Evolutionary conservation across 2,797 vertebrate genomes (phyloP), one percentile per base, ranked within the genome.

Genomic region (Danionella dracula): DNA sequence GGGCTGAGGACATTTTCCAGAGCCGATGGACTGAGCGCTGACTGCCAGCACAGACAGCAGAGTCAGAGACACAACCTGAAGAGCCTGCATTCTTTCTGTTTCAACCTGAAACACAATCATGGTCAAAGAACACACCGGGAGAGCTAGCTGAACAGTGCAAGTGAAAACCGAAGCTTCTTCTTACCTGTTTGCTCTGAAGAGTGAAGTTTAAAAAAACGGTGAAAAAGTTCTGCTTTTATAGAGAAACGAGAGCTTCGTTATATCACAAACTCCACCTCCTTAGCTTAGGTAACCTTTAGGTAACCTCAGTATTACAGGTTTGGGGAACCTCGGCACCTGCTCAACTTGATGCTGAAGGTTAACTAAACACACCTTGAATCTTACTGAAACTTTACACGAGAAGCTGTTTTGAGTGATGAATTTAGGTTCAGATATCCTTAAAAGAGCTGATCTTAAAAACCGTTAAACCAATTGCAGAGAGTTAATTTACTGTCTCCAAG

Each of bases 1-100:
- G 1, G 88, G 88, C 11, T 82, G 74, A 2, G 90, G 91, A 50
- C 93, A 95, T 11, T 55, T 86, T 34, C 90, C 89, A 0, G 85
- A 40, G 10, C 72, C 84, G 32, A 92, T 67, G 7, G 79, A 68
- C 44, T 93, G 91, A 62, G 86, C 84, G 4, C 85, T 76, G 6
- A 83, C 79, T 17, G 68, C 7, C 4, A 82, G 1, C 0, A 84
- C 75, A 51, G 82, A 79, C 66, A 91, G 51, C 2, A 90, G 72
- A 75, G 92, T 83, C 17, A 84, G 27, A 0, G 75, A 81, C 65
- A 92, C 65, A 68, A 76, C 70, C 65, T 66, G 71, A 70, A 85
- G 58, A 66, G 67, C 41, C 60, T 79, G 81, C 85, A 86, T 89
- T 57, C 73, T 82, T 1, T 70, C 55, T 59, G 3, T 19, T 23